Base-by-base conservation (phyloP, 2,113 vertebrate genomes). In the Camelus bactrianus region DNA sequence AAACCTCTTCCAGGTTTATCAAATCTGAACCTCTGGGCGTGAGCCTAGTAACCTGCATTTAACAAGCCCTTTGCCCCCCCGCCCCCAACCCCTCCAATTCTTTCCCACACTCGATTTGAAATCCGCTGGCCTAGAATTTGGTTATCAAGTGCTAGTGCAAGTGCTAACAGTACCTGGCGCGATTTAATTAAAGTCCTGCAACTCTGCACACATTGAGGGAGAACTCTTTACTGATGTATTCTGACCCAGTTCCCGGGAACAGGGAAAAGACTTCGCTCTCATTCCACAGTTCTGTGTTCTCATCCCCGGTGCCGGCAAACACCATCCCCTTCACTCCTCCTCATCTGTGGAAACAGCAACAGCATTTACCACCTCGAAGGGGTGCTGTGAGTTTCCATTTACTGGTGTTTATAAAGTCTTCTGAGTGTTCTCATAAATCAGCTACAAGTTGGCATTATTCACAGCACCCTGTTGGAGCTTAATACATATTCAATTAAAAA, bases 401-500 rank as follows among this genome's bases (percentile, higher is more conserved):
- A 95, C 11, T 46, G 28, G 87, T 81, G 65, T 97, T 97, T 92
- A 90, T 81, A 90, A 93, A 92, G 46, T 92, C 92, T 80, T 84
- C 58, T 52, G 28, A 87, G n/a, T 76, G n/a, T 56, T 96, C 96
- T 92, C 65, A 95, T 92, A 97, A 97, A 93, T 84, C 93, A 94
- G 86, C 89, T 60, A 6, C 73, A 83, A 91, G 69, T 62, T 95
- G 75, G 62, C 80, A 95, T 96, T 95, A 96, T 96, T 95, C 88
- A 88, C 16, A 92, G 70, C 76, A 96, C 91, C 70, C 92, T 81
- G 92, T 84, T 95, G 92, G 60, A 97, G 64, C 90, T 97, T 96
- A 95, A 97, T 97, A 95, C 80, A 97, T 95, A 96, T 93, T 96
- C 94, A 93, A 91, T 96, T 97, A 96, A 90, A 96, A 89, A 94